Conservation (phyloP, 2,797 vertebrate species). For the Eulemur albifrons region DNA sequence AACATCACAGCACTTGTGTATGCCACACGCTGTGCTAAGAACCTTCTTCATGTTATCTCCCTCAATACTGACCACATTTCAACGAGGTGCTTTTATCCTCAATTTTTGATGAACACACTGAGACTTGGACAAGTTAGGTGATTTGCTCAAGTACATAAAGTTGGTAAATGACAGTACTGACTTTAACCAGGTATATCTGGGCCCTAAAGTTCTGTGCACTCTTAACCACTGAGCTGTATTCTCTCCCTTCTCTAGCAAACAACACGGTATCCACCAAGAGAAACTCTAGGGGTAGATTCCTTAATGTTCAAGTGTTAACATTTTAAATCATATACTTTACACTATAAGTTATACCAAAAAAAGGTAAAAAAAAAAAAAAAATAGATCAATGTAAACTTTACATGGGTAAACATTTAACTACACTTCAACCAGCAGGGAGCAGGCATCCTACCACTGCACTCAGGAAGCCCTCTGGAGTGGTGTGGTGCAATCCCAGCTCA, state of each 20-base stretch:
- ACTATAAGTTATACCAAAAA: neutral
- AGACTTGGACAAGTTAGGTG: neutral
- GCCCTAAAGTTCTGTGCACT: neutral
- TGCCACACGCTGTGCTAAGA: neutral
- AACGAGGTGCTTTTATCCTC: neutral
- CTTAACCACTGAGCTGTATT: neutral
- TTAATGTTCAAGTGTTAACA: neutral
- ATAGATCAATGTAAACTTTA: neutral
- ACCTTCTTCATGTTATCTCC: neutral
- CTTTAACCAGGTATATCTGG: neutral
- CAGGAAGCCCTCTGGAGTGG: neutral
- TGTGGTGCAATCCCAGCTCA: neutral
- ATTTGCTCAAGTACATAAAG: neutral
- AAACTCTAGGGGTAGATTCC: neutral
- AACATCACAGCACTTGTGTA: neutral
- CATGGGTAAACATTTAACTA: neutral
- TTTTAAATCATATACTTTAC: constrained; percentile 8
- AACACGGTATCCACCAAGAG: neutral
- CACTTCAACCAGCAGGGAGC: neutral
- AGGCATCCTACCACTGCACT: neutral
- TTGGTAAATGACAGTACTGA: neutral
- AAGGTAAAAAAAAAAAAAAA: neutral
- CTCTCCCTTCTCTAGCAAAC: neutral
- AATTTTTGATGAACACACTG: neutral
- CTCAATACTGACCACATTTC: constrained; percentile 10